These are phyloP conservation scores for Hetaerina americana DNA, from an alignment of 1,140 invertebrate species.

Conservation along the genomic window DNA sequence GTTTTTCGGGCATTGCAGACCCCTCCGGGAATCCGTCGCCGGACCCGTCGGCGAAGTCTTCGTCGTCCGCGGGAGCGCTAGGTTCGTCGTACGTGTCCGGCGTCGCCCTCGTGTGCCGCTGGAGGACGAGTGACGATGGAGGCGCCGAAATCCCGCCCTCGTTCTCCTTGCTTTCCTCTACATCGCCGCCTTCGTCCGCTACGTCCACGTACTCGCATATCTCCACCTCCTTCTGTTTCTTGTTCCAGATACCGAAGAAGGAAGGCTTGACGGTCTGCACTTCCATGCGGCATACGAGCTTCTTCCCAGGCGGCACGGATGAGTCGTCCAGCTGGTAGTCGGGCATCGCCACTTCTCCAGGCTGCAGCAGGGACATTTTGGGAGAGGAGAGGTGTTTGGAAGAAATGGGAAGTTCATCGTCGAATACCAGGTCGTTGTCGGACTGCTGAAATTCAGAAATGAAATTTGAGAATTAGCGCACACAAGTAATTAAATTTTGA, in stretches of 20 bases:
- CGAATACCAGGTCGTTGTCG: background rate
- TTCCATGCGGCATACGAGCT: background rate
- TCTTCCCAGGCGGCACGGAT: background rate
- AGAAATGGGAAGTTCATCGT: background rate
- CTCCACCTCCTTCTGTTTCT: background rate
- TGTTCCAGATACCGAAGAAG: background rate
- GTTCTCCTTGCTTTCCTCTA: too few species aligned
- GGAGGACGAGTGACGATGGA: too few species aligned
- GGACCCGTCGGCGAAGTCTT: background rate
- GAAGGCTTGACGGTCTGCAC: background rate
- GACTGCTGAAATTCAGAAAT: background rate
- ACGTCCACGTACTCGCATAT: background rate
- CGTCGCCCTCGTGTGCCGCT: background rate
- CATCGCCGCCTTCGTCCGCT: too few species aligned
- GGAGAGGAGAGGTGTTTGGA: background rate
- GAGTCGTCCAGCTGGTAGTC: background rate
- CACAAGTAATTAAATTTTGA: too few species aligned
- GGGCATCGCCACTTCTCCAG: background rate
- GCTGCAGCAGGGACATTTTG: background rate
- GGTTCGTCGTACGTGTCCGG: slow-evolving; percentile 7
- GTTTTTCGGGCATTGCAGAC: background rate
- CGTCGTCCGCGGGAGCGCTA: background rate
- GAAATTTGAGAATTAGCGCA: too few species aligned
- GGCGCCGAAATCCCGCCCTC: too few species aligned
- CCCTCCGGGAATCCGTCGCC: slow-evolving; percentile 2